Base-by-base conservation (phyloP, 37 sponge, comb jelly and placozoan genomes). In the Spongilla lacustris region DNA sequence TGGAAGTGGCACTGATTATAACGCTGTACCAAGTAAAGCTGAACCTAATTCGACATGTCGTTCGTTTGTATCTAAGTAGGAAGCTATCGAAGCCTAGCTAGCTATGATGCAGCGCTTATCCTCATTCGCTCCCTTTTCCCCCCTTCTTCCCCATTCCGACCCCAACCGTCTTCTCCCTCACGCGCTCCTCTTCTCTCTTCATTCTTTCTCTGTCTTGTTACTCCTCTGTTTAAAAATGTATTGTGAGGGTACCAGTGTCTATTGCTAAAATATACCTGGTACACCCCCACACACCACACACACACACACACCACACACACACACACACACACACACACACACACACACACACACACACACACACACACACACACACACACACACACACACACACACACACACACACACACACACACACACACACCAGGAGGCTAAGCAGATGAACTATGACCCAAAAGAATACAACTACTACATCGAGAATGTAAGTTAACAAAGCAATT, bases 381-480 rank as follows among this genome's bases (percentile, higher is more conserved):
- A 41, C 41, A 41, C 41, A 41, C 41, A 69, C n/a, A n/a, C 33
- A 35, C 31, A 75, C 33, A 50, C n/a, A 30, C n/a, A 48, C 24
- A 24, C 26, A 31, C 24, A 24, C n/a, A 30, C 25, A n/a, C 23
- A n/a, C 41, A 41, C 41, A 41, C 41, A 41, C 41, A 41, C 41
- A 3, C 6, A 74, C 19, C 68, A 94, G 85, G 88, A 84, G 27
- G 34, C 82, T 4, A 85, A 77, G 34, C 31, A 83, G 29, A 35
- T 74, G 28, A 82, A 79, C 34, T 95, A 92, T 89, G 92, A 95
- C 22, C 84, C 89, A 67, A 95, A 95, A 49, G 95, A 89, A 72
- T 95, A 95, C 87, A 95, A 95, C 74, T 95, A 84, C 73, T 86
- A 91, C 66, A 83, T 95, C 66, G 95, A 87, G 36, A 89, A 83